Percentiles rank a stretch among this genome's conserved stretches.
phyloP scores from a whole-genome alignment of 2,888 invertebrate genomes.

The Apoda limacodes region DNA sequence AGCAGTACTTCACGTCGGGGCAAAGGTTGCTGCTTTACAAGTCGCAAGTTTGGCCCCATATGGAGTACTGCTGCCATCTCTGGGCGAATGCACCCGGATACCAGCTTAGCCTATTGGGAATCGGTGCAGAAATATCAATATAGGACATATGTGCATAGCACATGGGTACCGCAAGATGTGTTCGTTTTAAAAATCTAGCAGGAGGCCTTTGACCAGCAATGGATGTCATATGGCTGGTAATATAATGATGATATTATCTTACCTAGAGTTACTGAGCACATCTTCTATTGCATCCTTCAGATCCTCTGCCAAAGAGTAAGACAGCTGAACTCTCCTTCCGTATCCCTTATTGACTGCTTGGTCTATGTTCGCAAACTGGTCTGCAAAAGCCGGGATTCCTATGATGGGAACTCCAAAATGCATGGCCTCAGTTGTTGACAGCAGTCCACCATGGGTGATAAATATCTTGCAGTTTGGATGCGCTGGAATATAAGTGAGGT shows the following conservation, averaged over 20 bases:
- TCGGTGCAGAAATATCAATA: no score
- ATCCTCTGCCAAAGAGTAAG: slow-evolving; percentile 24
- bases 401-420: slow-evolving; percentile 37
- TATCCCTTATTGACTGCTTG: slow-evolving; percentile 33
- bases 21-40: no score
- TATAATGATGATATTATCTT: slow-evolving; percentile 13
- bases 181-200: no score
- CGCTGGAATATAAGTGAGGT: slow-evolving; percentile 27
- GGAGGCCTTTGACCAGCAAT: not conserved
- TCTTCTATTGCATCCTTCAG: slow-evolving; percentile 30
- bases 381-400: slow-evolving; percentile 37
- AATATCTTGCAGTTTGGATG: slow-evolving; percentile 38
- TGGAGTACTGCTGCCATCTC: no score
- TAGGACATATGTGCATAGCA: no score
- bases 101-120: no score
- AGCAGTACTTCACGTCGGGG: no score
- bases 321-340: slow-evolving; percentile 28
- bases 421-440: slow-evolving; percentile 35
- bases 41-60: no score
- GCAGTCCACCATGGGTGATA: slow-evolving; percentile 37
- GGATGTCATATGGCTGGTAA: not conserved
- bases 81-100: no score
- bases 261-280: slow-evolving; percentile 29
- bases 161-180: no score
- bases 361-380: slow-evolving; percentile 35